Conservation (phyloP, 2,797 vertebrate genomes). For the Clarias pachynema region DNA sequence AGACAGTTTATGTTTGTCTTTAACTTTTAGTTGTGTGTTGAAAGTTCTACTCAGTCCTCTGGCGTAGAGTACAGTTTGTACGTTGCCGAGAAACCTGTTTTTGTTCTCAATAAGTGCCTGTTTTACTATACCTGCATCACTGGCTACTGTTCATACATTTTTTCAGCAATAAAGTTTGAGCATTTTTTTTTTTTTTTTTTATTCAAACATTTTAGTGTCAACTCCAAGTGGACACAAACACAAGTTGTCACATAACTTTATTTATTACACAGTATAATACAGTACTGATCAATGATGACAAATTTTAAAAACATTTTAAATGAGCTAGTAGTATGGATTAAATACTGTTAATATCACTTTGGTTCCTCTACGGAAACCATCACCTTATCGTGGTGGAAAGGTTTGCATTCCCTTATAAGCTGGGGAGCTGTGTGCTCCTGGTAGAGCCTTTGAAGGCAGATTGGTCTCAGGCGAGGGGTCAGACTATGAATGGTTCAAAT, state of each 20-base stretch:
- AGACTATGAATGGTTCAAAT: too few species aligned
- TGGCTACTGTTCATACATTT: neutral
- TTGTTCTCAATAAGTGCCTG: neutral
- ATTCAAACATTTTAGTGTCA: neutral
- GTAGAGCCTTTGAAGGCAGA: too few species aligned
- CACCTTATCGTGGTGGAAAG: too few species aligned
- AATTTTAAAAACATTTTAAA: conserved; percentile 60
- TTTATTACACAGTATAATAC: conserved; percentile 72
- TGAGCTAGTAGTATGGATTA: conserved; percentile 50
- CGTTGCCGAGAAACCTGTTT: neutral
- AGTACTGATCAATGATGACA: conserved; percentile 62
- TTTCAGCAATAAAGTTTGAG: conserved; percentile 9
- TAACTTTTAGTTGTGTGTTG: neutral
- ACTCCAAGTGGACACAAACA: neutral
- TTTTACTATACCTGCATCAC: neutral
- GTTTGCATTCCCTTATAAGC: too few species aligned
- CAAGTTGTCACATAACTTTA: neutral
- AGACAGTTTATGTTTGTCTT: too few species aligned
- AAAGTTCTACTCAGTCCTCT: neutral
- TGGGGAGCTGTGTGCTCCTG: too few species aligned
- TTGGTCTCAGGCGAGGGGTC: too few species aligned
- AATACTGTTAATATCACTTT: conserved; percentile 38
- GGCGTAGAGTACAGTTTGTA: neutral
- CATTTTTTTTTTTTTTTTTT: neutral
- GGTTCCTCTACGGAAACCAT: neutral